Evolutionary conservation across 2,888 invertebrate species (phyloP), one percentile per base, ranked within the genome.

Genomic region (Drosophila bunnanda): DNA sequence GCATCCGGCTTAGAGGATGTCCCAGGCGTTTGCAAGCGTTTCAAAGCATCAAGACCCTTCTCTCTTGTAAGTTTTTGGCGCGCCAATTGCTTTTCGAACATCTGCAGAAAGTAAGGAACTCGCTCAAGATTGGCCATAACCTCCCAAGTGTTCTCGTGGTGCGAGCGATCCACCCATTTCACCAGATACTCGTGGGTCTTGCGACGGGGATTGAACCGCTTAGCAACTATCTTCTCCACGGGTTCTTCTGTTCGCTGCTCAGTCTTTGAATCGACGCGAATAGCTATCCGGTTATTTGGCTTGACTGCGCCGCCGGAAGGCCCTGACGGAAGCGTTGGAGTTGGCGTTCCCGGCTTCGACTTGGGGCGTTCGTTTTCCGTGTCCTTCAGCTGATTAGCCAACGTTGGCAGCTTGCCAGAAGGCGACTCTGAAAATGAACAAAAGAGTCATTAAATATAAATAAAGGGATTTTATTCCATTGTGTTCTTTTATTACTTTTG

Each of bases 61-160:
- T 91, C 80, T 78, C 95, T 94, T n/a, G 95, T 93, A 77, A 95
- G 95, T 88, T 96, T 96, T 90, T 96, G 95, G 5, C 95, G 94
- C 1, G 96, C 96, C 53, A 96, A 93, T 88, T 96, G 96, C 80
- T 95, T 95, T 90, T 97, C 97, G 86, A 97, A 97, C 50, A 96
- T 96, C 72, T 96, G 96, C 58, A 97, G 92, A 65, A 97, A 93
- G 84, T 95, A 94, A 88, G 96, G 96, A 88, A 97, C 97, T 2
- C 95, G 95, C 69, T 95, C 95, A 89, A 97, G 94, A 90, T 96
- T 95, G 60, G 95, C 94, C 30, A 95, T 94, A 0, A 96, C 96
- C 91, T 97, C 97, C 97, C 97, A 97, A 7, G 97, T 96, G 90
- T 96, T 97, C 80, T 96, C 95, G 71, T 96, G 95, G 95, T 95